phyloP scores from a whole-genome alignment of 2,797 vertebrate genomes.

The Pipistrellus nathusii region DNA sequence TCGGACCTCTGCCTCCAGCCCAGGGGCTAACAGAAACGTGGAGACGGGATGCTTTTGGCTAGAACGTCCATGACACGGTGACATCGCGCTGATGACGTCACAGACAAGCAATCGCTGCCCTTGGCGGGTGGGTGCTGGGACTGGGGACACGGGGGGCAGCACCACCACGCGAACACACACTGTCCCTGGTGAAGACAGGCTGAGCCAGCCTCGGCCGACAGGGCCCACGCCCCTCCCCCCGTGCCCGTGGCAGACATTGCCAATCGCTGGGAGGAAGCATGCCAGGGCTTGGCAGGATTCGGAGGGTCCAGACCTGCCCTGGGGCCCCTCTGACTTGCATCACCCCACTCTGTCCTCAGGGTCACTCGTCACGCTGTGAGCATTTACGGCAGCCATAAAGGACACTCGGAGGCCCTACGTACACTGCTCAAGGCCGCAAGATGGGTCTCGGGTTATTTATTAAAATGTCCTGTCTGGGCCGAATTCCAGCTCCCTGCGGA shows the following conservation, averaged over 20 bases:
- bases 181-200: neutral
- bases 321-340: accelerated
- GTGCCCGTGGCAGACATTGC: neutral
- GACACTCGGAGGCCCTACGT: neutral
- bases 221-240: neutral
- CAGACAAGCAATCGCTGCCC: accelerated
- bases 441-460: neutral
- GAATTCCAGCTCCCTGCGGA: neutral
- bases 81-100: neutral
- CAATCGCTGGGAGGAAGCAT: neutral
- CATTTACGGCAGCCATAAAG: neutral
- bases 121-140: neutral
- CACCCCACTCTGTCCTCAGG: accelerated
- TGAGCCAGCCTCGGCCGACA: neutral
- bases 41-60: neutral
- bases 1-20: neutral
- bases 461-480: neutral
- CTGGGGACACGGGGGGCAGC: accelerated
- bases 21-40: accelerated
- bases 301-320: accelerated
- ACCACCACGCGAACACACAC: accelerated
- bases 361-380: accelerated
- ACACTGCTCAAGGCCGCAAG: neutral
- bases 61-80: neutral
- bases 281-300: accelerated